Percentiles rank a stretch among this genome's conserved stretches.
Evolutionary conservation across 2,797 vertebrate species (phyloP).

Genomic region (Lateolabrax maculatus): DNA sequence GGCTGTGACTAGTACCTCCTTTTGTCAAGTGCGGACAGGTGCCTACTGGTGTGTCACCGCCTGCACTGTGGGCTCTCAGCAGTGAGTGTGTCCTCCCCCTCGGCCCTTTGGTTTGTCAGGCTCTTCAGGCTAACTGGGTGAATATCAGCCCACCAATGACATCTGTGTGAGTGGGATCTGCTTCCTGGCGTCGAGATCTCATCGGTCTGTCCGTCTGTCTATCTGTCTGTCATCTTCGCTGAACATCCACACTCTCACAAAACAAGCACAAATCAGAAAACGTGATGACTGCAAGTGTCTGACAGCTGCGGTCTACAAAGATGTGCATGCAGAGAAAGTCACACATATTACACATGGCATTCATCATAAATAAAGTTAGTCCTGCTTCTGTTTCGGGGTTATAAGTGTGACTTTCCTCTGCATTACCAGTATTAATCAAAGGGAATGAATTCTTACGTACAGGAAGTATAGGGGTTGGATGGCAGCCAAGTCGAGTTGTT

Average conservation of each 20-base stretch:
- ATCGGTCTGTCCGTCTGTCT: constrained; percentile 56
- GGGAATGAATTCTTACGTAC: constrained; percentile 59
- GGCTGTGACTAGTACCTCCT: constrained; percentile 17
- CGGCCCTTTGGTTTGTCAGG: constrained; percentile 57
- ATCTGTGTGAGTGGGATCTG: constrained; percentile 56
- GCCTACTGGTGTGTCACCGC: constrained; percentile 54
- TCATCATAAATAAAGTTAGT: constrained; percentile 30
- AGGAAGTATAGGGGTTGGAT: constrained; percentile 44
- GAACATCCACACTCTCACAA: constrained; percentile 30
- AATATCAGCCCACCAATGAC: constrained; percentile 69
- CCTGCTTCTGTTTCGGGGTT: constrained; percentile 49
- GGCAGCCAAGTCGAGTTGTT: constrained; percentile 51
- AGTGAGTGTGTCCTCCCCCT: constrained; percentile 38
- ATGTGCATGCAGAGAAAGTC: constrained; percentile 17
- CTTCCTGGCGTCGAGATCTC: constrained; percentile 33
- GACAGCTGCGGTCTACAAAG: constrained; percentile 38
- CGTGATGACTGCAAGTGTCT: constrained; percentile 26
- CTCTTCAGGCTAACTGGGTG: constrained; percentile 64
- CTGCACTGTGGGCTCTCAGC: constrained; percentile 28
- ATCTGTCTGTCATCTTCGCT: constrained; percentile 38
- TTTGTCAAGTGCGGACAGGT: constrained; percentile 56
- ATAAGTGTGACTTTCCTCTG: constrained; percentile 46
- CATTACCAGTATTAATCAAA: constrained; percentile 67
- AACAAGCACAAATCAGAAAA: constrained; percentile 35
- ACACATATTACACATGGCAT: constrained; percentile 2